Percentiles rank a stretch among this genome's conserved stretches.
Conservation (phyloP, 2,888 invertebrate genomes). For the Pristionchus maxplancki region DNA sequence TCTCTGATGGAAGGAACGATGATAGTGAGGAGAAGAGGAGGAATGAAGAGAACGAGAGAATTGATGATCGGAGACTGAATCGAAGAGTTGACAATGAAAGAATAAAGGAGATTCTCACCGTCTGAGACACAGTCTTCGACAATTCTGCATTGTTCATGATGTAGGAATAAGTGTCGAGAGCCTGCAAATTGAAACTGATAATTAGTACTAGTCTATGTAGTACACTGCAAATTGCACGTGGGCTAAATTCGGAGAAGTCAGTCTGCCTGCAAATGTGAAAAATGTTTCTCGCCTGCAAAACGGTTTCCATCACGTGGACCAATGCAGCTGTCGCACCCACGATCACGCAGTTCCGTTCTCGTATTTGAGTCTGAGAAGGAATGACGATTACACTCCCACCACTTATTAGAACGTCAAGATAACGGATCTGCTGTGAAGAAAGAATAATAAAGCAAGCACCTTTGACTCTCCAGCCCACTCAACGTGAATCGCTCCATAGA, state of each 20-base stretch:
- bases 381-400: background rate
- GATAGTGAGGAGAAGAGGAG: slow-evolving; percentile 17
- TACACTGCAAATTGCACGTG: background rate
- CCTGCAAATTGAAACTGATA: background rate
- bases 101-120: background rate
- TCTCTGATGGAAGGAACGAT: slow-evolving; percentile 32
- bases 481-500: background rate
- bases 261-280: too few species aligned
- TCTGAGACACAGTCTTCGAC: background rate
- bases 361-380: background rate
- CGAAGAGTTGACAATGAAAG: background rate
- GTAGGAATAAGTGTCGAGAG: background rate
- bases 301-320: background rate
- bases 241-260: background rate
- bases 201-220: background rate
- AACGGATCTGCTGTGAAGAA: background rate
- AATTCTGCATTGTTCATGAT: background rate
- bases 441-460: background rate
- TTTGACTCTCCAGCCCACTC: slow-evolving; percentile 16
- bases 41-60: background rate
- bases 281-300: background rate
- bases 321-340: slow-evolving; percentile 15
- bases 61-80: background rate
- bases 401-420: too few species aligned
- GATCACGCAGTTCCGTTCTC: background rate